Conservation (phyloP, 1,140 invertebrate genomes). For the Solenopsis invicta region DNA sequence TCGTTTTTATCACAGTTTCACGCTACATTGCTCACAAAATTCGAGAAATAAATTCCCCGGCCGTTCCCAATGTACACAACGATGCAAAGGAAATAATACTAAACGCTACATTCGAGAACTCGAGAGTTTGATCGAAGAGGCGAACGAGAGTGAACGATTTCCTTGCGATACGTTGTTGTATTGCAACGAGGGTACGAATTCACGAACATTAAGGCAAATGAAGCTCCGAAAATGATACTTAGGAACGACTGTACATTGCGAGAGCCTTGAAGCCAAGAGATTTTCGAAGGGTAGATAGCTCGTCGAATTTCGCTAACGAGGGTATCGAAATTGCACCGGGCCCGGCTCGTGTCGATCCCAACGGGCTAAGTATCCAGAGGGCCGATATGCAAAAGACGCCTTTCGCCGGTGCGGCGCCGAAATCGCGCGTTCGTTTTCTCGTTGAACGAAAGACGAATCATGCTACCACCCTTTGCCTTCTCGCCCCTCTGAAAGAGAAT, state of each 20-base stretch:
- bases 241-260: neutral
- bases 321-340: constrained; percentile 71
- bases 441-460: constrained; percentile 67
- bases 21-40: constrained; percentile 31
- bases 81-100: neutral
- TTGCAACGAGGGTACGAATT: constrained; percentile 20
- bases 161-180: neutral
- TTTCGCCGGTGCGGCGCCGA: constrained; percentile 34
- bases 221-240: constrained; percentile 48
- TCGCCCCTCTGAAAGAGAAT: neutral
- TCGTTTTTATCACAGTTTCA: constrained; percentile 30
- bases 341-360: constrained; percentile 52
- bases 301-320: constrained; percentile 63
- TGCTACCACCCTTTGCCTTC: neutral
- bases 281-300: constrained; percentile 16
- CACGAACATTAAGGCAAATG: constrained; percentile 25
- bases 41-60: constrained; percentile 21
- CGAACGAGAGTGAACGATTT: neutral
- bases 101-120: neutral
- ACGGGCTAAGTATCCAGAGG: constrained; percentile 55
- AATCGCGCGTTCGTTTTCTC: constrained; percentile 68
- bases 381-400: constrained; percentile 66
- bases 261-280: neutral
- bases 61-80: neutral
- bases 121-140: neutral